Evolutionary conservation across 2,888 invertebrate genomes (phyloP), one percentile per base, ranked within the genome.

Genomic region (Caenorhabditis drosophilae): DNA sequence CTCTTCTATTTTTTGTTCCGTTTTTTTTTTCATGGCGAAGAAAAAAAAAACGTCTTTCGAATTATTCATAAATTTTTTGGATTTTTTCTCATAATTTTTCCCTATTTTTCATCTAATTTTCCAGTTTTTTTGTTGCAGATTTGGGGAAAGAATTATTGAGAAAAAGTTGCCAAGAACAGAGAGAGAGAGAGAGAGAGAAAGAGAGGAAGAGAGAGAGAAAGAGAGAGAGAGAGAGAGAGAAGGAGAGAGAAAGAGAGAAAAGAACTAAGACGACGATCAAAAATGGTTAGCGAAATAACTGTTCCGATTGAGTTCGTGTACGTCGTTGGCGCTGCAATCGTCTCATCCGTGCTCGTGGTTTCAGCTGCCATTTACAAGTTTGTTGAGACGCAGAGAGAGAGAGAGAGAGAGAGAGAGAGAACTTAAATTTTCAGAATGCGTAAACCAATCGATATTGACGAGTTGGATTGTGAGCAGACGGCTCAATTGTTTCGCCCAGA

Each of bases 401-500:
- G n/a, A n/a, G n/a, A n/a, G 12, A 31, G 31, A 31, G 12, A 9
- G 7, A 6, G 31, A 31, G 6, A 31, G 6, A 9, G 12, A 31
- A 31, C 31, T 9, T n/a, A 36, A 7, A 36, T 4, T 47, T 70
- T 26, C 58, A 72, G 71, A 64, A 53, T 67, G 53, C 61, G 67
- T 11, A 58, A 68, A 42, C 72, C 69, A 12, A 47, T 68, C 7
- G 62, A 70, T 36, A 55, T 64, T 11, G 73, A 75, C 46, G 59
- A 68, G 26, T 45, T 72, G 46, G 74, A 75, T 51, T 75, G 74
- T 34, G 72, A 72, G 27, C 74, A 75, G 44, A 67, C 67, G 40
- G 74, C 71, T 6, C 60, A 66, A n/a, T 55, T 75, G 0, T 72
- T 72, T 57, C 59, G 67, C 41, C 77, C 77, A 15, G 72, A 73